Evolutionary conservation across 2,888 invertebrate species (phyloP), one percentile per base, ranked within the genome.

Genomic region (Cephus spinipes): DNA sequence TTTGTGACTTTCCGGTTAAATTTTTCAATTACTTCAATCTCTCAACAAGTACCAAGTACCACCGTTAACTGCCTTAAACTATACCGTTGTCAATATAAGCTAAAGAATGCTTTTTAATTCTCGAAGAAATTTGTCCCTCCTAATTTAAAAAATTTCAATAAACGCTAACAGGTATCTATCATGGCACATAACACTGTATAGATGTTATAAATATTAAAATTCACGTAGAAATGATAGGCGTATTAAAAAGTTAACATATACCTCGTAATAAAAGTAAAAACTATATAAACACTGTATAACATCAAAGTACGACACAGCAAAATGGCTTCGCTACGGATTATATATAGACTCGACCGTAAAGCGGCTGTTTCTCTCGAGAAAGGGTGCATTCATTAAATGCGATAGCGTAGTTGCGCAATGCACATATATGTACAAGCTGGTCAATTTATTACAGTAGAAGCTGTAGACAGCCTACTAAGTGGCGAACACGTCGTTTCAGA

Each of bases 381-480:
- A 55, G 55, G 55, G 55, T 55, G 23, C 55, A 55, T 55, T 55
- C 55, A 23, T 55, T 55, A 55, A 55, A 55, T 55, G 55, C 23
- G 55, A 55, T 55, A 55, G 55, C 55, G 55, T 23, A 23, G 55
- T 15, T 55, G 23, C 55, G 55, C 55, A 23, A 23, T 55, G 55
- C 55, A 55, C 23, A 55, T 55, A 55, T 55, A 55, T 23, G 55
- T 55, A 55, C 55, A 55, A 55, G 55, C 55, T 55, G 55, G 79
- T 77, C 77, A 81, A 83, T 83, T 86, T 84, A 84, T 85, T 83
- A 82, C 75, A 71, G 81, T 79, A 73, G 73, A 81, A 83, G 82
- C 76, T 81, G 80, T 77, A 69, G 84, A 81, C 82, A 82, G 79
- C 76, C 80, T 79, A 79, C 80, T 81, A 81, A 85, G 82, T 80